phyloP scores from a whole-genome alignment of 1,140 invertebrate genomes.

The Saccostrea cuccullata region DNA sequence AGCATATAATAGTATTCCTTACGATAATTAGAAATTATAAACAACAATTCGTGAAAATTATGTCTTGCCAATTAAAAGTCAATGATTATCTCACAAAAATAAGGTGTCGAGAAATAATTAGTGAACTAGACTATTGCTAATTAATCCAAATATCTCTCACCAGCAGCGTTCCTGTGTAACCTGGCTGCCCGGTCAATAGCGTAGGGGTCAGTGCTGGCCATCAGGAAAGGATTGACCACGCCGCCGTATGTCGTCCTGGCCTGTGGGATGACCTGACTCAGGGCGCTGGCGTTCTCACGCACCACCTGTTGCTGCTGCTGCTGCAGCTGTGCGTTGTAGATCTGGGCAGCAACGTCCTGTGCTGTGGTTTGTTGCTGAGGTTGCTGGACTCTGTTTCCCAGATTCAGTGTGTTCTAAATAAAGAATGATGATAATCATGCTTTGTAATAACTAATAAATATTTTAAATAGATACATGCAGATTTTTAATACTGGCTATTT shows the following conservation, averaged over 20 bases:
- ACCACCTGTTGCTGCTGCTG: conserved; percentile 61
- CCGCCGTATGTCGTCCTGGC: conserved; percentile 38
- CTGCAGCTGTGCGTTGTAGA: conserved; percentile 62
- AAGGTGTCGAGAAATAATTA: no score
- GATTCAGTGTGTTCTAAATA: conserved; percentile 58
- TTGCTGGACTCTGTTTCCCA: conserved; percentile 48
- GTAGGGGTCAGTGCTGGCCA: conserved; percentile 77
- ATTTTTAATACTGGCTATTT: no score
- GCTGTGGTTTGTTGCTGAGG: conserved; percentile 43
- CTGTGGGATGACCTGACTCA: conserved; percentile 48
- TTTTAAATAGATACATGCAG: no score
- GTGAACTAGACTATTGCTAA: no score
- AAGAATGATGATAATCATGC: neutral
- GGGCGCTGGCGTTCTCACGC: conserved; percentile 39
- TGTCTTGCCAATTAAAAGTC: no score
- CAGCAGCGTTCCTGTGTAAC: conserved; percentile 87
- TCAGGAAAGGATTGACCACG: conserved; percentile 70
- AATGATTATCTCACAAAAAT: no score
- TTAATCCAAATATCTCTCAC: conserved; percentile 72
- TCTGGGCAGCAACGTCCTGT: conserved; percentile 64
- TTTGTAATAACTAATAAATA: no score
- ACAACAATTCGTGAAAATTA: no score
- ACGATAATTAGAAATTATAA: no score
- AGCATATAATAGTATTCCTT: no score
- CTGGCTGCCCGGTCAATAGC: conserved; percentile 87